Evolutionary conservation across 2,888 invertebrate species (phyloP), one percentile per base, ranked within the genome.

Genomic region (Eupithecia pulchellata): DNA sequence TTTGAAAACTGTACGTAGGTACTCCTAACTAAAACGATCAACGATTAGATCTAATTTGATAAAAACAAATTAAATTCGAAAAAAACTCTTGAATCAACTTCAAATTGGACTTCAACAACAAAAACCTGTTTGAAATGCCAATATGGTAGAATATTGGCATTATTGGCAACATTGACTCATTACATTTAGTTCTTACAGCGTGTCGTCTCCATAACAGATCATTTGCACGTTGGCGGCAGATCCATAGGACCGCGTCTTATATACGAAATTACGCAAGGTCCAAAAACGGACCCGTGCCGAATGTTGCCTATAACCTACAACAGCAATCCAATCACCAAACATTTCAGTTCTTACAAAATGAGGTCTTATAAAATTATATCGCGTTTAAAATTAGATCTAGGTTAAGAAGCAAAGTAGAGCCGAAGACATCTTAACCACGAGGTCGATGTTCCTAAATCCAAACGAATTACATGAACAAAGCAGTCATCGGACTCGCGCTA

Each of bases 381-480:
- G 11, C 47, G 4, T 52, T 52, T 25, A 52, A 52, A 52, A 52
- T 25, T 52, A 52, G 52, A 83, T 82, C 77, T 80, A 79, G 80
- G 80, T 82, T 85, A 90, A 91, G 90, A 90, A 88, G 79, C 17
- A 90, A 90, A 88, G 79, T 29, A 57, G 8, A 27, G 47, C 20
- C 47, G 55, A 75, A 57, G 77, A 81, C 72, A 83, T 81, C 76
- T 81, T 77, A 78, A 77, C 79, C 72, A 75, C 67, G 83, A 87
- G 89, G 87, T 90, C 89, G 81, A 82, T 79, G 89, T 76, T 83
- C 86, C 80, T 77, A 75, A 76, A 77, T 72, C 71, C 55, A 62
- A 73, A 75, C 64, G 66, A 71, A 75, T 69, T 70, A 68, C 57
- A 60, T 71, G 72, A 73, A 75, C 77, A 77, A 76, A 75, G 76